Conservation (phyloP, 2,797 vertebrate genomes). For the Discoglossus pictus region DNA sequence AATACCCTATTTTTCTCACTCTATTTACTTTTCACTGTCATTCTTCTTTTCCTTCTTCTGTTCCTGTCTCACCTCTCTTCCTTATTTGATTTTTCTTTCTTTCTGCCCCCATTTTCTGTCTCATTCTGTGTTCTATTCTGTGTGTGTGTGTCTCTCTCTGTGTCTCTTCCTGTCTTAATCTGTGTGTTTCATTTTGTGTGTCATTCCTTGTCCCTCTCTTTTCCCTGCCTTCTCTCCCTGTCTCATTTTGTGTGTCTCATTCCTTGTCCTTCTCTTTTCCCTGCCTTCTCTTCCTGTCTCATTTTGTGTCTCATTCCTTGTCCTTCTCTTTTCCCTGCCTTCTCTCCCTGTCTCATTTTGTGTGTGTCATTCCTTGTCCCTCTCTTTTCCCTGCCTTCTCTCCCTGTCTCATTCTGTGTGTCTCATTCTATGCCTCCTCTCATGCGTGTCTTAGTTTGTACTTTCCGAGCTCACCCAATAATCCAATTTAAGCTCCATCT, state of each 20-base stretch:
- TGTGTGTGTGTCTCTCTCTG: no score
- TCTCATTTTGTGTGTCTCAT: background rate
- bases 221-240: no score
- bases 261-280: slow-evolving; percentile 6
- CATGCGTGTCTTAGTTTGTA: slow-evolving; percentile 8
- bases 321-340: background rate
- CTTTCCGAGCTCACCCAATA: background rate
- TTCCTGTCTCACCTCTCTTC: background rate
- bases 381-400: background rate
- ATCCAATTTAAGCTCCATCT: slow-evolving; percentile 6
- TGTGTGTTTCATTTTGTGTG: no score
- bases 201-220: no score
- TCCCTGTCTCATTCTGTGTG: background rate
- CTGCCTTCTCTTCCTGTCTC: slow-evolving; percentile 52
- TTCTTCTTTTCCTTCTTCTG: no score
- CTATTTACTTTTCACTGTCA: no score
- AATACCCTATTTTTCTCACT: no score
- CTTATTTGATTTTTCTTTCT: slow-evolving; percentile 1
- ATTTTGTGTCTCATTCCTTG: background rate
- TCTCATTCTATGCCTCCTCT: background rate
- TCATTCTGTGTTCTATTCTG: no score
- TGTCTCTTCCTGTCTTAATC: background rate
- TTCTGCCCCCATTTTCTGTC: slow-evolving; percentile 52
- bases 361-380: background rate
- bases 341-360: background rate